Evolutionary conservation across 1,140 invertebrate genomes (phyloP).

Genomic region (Arion vulgaris): DNA sequence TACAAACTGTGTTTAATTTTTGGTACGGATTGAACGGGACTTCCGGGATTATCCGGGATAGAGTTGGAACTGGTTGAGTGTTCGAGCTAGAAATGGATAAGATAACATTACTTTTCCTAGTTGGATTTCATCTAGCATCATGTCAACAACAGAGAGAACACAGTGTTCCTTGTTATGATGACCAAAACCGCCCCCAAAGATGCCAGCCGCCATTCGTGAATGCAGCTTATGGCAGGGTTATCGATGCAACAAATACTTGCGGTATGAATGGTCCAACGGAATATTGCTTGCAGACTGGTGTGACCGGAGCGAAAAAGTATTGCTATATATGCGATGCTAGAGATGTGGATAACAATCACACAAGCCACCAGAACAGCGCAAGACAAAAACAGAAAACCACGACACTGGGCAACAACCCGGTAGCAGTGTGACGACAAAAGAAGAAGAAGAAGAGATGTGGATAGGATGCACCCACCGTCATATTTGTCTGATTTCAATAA

Average conservation of each 20-base stretch:
- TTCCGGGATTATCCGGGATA: constrained; percentile 31
- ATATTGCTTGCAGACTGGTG: constrained; percentile 92
- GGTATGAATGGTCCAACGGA: constrained; percentile 74
- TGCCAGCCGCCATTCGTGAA: constrained; percentile 98
- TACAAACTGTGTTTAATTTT: too few species aligned
- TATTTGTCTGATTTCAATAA: too few species aligned
- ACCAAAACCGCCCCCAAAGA: constrained; percentile 78
- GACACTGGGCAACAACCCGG: too few species aligned
- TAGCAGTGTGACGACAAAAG: too few species aligned
- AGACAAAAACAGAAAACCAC: too few species aligned
- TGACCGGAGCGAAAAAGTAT: constrained; percentile 73
- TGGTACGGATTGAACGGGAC: constrained; percentile 8
- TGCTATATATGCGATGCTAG: constrained; percentile 78
- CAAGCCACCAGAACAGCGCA: too few species aligned
- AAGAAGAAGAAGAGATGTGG: too few species aligned
- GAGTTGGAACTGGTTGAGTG: constrained; percentile 36
- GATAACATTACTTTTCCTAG: constrained; percentile 31
- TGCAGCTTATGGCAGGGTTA: constrained; percentile 84
- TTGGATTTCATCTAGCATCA: constrained; percentile 17
- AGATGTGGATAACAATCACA: constrained; percentile 77
- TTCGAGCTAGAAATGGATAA: constrained; percentile 12
- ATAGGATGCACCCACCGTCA: too few species aligned
- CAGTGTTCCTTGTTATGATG: constrained; percentile 74
- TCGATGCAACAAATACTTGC: constrained; percentile 96
- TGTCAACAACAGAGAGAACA: constrained; percentile 27